Evolutionary conservation across 2,113 vertebrate genomes (phyloP).

Genomic region (Cheilinus undulatus): DNA sequence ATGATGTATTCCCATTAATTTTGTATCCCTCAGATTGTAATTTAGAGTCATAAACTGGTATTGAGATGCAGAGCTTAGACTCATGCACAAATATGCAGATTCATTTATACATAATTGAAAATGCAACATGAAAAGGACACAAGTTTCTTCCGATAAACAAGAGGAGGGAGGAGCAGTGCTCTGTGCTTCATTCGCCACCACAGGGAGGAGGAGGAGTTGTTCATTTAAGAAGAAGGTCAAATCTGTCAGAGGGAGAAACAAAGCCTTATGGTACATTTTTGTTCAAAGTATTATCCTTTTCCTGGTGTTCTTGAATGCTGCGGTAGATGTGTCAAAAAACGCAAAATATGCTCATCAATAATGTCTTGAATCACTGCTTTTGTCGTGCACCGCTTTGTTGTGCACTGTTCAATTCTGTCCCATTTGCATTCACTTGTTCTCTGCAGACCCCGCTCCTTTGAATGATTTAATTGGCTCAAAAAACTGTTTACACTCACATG

Average conservation of each 20-base stretch:
- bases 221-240: constrained; percentile 56
- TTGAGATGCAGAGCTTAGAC: constrained; percentile 37
- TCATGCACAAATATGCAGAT: constrained; percentile 57
- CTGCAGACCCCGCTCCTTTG: constrained; percentile 31
- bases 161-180: constrained; percentile 10
- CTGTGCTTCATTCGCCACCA: constrained; percentile 2
- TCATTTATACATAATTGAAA: constrained; percentile 63
- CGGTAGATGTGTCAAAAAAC: constrained; percentile 4
- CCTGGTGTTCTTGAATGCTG: background rate
- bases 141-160: constrained; percentile 52
- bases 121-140: constrained; percentile 55
- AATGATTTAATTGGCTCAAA: constrained; percentile 58
- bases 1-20: constrained; percentile 38
- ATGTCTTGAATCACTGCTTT: background rate
- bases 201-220: constrained; percentile 30
- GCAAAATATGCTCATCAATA: constrained; percentile 13
- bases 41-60: constrained; percentile 35
- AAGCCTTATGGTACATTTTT: background rate
- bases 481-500: constrained; percentile 44
- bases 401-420: constrained; percentile 18
- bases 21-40: constrained; percentile 44
- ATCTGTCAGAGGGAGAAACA: constrained; percentile 7
- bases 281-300: background rate
- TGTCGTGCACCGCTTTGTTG: constrained; percentile 20
- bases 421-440: constrained; percentile 50